Conservation (phyloP, 2,113 vertebrate species). For the Cercopithecus mona region DNA sequence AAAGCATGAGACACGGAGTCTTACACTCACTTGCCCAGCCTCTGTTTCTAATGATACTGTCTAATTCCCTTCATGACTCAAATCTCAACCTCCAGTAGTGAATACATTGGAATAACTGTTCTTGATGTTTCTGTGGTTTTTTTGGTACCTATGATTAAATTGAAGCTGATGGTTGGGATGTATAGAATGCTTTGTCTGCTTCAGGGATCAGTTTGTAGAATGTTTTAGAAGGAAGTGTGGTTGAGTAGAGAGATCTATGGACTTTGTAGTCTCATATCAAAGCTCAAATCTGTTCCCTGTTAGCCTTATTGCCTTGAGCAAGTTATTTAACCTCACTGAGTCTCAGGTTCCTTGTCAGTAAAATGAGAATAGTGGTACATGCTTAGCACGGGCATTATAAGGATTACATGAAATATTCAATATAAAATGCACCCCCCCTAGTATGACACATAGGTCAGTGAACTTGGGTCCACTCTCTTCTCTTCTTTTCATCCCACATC, state of each 20-base stretch:
- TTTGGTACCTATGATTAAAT: not conserved
- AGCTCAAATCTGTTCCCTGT: not conserved
- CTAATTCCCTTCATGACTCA: too few species aligned
- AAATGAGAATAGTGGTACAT: not conserved
- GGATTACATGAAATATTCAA: not conserved
- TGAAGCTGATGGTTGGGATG: not conserved
- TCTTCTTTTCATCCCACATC: not conserved
- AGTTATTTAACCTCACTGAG: not conserved
- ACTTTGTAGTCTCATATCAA: not conserved
- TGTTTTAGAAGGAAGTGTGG: not conserved
- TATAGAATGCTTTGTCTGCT: not conserved
- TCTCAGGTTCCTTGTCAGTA: not conserved
- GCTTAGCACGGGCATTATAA: not conserved
- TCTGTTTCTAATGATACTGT: not conserved
- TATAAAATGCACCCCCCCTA: not conserved
- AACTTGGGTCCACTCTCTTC: not conserved
- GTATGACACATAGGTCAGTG: not conserved
- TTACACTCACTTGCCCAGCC: not conserved
- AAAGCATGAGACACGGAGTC: not conserved
- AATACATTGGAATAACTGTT: not conserved
- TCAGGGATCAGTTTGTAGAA: not conserved
- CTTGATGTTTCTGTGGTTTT: not conserved
- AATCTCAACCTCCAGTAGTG: not conserved
- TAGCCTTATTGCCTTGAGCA: not conserved
- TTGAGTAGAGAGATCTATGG: not conserved